A percentile compares a stretch with the other conserved stretches of the same genome.
These are phyloP conservation scores for Calonectris borealis DNA, from an alignment of 2,113 vertebrate species.

Conservation along the genomic window DNA sequence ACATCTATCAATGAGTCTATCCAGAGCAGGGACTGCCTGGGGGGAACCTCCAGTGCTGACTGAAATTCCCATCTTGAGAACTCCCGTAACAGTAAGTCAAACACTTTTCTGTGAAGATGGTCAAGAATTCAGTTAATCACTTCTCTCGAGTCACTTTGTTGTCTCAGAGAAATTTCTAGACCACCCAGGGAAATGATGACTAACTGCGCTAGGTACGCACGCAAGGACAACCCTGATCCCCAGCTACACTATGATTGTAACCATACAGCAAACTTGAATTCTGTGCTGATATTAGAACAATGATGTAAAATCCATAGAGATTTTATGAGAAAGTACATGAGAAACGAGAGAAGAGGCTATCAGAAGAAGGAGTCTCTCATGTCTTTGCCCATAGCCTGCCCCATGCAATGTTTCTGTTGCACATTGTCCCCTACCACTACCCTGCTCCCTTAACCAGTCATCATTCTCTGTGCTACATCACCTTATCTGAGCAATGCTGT, in stretches of 20 bases:
- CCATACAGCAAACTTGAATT: neutral
- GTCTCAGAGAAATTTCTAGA: neutral
- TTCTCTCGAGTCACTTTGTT: neutral
- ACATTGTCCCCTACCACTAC: neutral
- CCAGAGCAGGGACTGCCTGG: neutral
- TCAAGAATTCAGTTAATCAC: neutral
- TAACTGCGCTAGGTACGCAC: neutral
- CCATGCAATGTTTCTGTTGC: neutral
- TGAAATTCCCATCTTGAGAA: neutral
- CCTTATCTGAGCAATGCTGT: neutral
- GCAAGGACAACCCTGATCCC: neutral
- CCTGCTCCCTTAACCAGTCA: neutral
- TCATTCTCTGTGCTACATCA: neutral
- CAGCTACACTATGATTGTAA: accelerated
- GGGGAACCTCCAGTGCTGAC: neutral
- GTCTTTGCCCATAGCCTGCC: neutral
- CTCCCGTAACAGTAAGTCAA: neutral
- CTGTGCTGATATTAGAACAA: neutral
- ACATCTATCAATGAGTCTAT: neutral
- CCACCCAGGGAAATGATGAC: neutral
- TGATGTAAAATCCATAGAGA: neutral
- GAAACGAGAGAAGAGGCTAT: neutral
- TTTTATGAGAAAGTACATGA: neutral
- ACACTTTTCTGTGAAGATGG: neutral
- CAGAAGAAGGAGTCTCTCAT: neutral